Evolutionary conservation across 2,888 invertebrate genomes (phyloP).

Genomic region (Apotomis betuletana): DNA sequence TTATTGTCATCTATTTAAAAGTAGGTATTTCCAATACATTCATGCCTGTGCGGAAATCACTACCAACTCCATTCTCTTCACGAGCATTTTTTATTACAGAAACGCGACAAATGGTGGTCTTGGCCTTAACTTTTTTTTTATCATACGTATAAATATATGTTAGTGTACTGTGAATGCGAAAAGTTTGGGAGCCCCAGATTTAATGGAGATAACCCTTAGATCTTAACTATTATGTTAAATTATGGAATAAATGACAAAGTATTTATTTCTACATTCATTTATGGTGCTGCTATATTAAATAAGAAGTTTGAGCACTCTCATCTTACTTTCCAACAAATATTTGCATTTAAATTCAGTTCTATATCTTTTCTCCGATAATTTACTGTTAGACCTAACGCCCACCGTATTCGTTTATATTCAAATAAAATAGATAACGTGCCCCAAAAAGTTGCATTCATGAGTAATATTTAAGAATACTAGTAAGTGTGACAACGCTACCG

Average conservation of each 20-base stretch:
- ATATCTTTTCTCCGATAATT: slow-evolving; percentile 24
- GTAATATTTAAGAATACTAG: slow-evolving; percentile 18
- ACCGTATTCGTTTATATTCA: slow-evolving; percentile 35
- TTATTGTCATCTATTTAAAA: no score
- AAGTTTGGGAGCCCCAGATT: no score
- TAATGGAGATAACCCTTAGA: no score
- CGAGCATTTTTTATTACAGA: no score
- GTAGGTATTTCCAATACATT: no score
- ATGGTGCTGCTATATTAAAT: background rate
- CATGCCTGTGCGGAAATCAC: no score
- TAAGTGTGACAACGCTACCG: slow-evolving; percentile 15
- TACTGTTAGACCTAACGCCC: slow-evolving; percentile 31
- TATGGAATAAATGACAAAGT: background rate
- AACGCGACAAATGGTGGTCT: no score
- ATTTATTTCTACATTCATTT: background rate
- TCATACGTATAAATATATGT: no score
- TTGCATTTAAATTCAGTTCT: slow-evolving; percentile 25
- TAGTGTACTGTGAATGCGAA: no score
- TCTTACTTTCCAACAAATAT: slow-evolving; percentile 6
- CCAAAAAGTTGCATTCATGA: slow-evolving; percentile 29
- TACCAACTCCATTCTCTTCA: no score
- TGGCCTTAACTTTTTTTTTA: no score
- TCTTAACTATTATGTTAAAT: no score
- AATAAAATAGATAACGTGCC: slow-evolving; percentile 32
- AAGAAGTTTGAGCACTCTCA: background rate